Evolutionary conservation across 2,888 invertebrate species (phyloP).

Genomic region (Cerastis leucographa): DNA sequence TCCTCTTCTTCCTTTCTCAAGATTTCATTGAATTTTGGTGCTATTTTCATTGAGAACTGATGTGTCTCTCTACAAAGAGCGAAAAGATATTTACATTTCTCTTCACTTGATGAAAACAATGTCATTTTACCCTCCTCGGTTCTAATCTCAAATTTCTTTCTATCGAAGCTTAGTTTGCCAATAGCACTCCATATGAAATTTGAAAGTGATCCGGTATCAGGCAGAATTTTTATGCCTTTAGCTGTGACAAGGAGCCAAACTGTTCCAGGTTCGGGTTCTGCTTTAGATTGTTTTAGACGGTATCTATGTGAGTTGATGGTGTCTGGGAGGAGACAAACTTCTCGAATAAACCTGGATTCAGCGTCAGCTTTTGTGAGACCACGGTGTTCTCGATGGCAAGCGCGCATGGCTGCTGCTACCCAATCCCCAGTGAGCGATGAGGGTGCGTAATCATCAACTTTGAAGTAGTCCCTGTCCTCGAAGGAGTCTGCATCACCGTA

Average conservation of each 20-base stretch:
- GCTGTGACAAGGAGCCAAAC: constrained; percentile 98
- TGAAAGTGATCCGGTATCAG: constrained; percentile 92
- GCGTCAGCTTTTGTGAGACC: constrained; percentile 95
- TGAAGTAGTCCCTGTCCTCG: constrained; percentile 91
- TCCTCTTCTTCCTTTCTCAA: constrained; percentile 95
- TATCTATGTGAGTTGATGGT: constrained; percentile 97
- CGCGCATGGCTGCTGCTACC: constrained; percentile 92
- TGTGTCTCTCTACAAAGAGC: constrained; percentile 97
- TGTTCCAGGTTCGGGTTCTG: constrained; percentile 94
- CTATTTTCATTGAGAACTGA: constrained; percentile 98
- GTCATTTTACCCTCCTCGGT: constrained; percentile 97
- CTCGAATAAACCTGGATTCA: constrained; percentile 96
- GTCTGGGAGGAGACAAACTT: constrained; percentile 95
- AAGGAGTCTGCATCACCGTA: constrained; percentile 93
- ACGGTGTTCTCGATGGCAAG: constrained; percentile 95
- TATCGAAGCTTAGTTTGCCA: constrained; percentile 98
- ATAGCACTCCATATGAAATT: constrained; percentile 99
- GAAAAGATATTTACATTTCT: constrained; percentile 97
- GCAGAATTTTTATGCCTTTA: constrained; percentile 96
- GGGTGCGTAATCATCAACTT: constrained; percentile 96
- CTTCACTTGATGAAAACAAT: constrained; percentile 97
- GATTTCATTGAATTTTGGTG: constrained; percentile 95
- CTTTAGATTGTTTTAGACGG: constrained; percentile 94
- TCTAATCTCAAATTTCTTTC: constrained; percentile 99
- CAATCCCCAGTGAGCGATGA: constrained; percentile 91